These are phyloP conservation scores for Pseudochaenichthys georgianus DNA, from an alignment of 2,797 vertebrate genomes.

Conservation along the genomic window DNA sequence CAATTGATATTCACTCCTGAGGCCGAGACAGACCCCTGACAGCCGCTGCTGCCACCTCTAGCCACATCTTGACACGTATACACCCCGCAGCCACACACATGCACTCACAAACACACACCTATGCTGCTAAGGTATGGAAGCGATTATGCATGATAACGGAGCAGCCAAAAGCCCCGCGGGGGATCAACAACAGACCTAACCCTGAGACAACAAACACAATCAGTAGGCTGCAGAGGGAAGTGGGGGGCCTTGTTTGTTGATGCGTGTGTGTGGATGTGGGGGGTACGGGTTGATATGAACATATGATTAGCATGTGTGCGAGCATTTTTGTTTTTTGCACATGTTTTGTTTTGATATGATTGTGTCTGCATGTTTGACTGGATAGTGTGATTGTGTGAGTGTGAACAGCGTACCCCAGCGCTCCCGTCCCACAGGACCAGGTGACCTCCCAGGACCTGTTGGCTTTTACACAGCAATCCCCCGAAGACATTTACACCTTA, in stretches of 20 bases:
- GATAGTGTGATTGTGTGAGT: constrained; percentile 38
- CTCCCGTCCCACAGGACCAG: constrained; percentile 40
- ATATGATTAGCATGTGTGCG: constrained; percentile 47
- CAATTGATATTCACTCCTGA: constrained; percentile 56
- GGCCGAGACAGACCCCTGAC: constrained; percentile 54
- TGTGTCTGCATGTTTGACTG: constrained; percentile 32
- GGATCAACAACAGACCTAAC: constrained; percentile 79
- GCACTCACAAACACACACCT: constrained; percentile 59
- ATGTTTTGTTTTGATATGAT: constrained; percentile 24
- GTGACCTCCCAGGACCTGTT: constrained; percentile 76
- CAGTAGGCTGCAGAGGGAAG: constrained; percentile 53
- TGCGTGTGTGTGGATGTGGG: constrained; percentile 23
- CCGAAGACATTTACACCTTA: constrained; percentile 77
- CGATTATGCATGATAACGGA: constrained; percentile 78
- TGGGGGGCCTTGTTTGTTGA: constrained; percentile 47
- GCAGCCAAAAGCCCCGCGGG: constrained; percentile 70
- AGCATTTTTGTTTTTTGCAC: constrained; percentile 14
- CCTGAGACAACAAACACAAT: constrained; percentile 82
- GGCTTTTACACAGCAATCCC: constrained; percentile 74
- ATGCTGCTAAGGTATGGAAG: constrained; percentile 76
- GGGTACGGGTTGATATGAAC: constrained; percentile 11
- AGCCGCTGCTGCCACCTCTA: constrained; percentile 55
- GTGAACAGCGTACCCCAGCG: constrained; percentile 49
- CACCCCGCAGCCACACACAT: constrained; percentile 64
- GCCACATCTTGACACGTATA: constrained; percentile 64